A percentile compares a stretch with the other conserved stretches of the same genome.
These are phyloP conservation scores for Allobates femoralis DNA, from an alignment of 2,797 vertebrate genomes.

Conservation along the genomic window DNA sequence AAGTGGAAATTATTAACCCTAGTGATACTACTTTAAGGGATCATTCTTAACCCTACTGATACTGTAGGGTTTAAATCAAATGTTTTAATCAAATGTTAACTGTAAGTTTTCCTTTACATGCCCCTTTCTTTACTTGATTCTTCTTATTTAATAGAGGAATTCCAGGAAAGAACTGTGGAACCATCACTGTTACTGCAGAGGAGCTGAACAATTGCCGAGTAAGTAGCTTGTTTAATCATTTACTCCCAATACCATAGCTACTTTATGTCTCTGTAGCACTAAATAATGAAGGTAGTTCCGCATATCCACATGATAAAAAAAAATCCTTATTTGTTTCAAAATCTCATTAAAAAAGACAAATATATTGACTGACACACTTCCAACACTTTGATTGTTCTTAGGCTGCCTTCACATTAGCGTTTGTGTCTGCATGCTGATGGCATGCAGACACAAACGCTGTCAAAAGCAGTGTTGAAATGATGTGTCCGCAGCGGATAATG, in stretches of 20 bases:
- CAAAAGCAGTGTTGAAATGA: no score
- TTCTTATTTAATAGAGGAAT: conserved; percentile 82
- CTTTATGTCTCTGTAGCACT: not conserved
- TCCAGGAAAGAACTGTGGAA: conserved; percentile 91
- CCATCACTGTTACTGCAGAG: conserved; percentile 91
- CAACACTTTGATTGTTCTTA: no score
- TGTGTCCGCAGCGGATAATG: no score
- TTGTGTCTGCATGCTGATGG: no score
- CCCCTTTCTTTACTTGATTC: not conserved
- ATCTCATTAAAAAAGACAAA: no score
- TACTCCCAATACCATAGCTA: not conserved
- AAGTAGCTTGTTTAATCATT: conserved; percentile 69
- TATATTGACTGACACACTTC: no score
- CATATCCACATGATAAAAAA: no score
- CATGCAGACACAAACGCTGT: no score
- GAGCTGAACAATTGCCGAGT: conserved; percentile 95
- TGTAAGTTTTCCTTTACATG: not conserved
- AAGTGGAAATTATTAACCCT: no score
- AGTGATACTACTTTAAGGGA: not conserved
- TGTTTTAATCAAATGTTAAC: not conserved
- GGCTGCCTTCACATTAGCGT: no score
- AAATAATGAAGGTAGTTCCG: no score
- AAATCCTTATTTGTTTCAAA: no score
- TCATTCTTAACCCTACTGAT: not conserved
- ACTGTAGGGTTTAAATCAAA: not conserved